Evolutionary conservation across 2,113 vertebrate species (phyloP).

Genomic region (Melanotaenia duboulayi): DNA sequence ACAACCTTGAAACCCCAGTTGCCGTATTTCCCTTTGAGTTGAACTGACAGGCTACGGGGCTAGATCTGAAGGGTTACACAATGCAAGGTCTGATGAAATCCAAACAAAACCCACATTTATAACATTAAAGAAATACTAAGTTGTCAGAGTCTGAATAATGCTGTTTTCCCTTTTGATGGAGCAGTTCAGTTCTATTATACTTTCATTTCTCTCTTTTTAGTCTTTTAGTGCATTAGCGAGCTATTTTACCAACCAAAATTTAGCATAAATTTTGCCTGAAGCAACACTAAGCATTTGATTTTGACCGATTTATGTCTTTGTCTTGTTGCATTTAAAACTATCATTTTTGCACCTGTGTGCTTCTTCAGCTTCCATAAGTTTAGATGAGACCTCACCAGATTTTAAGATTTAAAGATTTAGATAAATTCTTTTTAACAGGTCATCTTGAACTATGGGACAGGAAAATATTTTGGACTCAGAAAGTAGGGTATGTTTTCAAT

Average conservation of each 20-base stretch:
- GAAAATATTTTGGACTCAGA: too few relatives aligned
- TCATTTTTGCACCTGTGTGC: background rate
- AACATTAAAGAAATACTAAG: slow-evolving; percentile 11
- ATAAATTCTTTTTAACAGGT: too few relatives aligned
- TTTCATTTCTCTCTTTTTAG: background rate
- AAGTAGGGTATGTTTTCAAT: background rate
- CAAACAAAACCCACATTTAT: slow-evolving; percentile 50
- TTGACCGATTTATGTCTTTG: slow-evolving; percentile 41
- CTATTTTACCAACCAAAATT: slow-evolving; percentile 43
- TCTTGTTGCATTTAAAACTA: background rate
- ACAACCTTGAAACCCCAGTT: slow-evolving; percentile 47
- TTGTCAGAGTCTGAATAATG: slow-evolving; percentile 20
- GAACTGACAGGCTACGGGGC: slow-evolving; percentile 11
- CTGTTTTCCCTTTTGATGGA: slow-evolving; percentile 17
- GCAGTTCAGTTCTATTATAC: background rate
- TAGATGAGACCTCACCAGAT: too few relatives aligned
- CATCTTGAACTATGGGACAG: too few relatives aligned
- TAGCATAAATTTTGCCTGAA: slow-evolving; percentile 35
- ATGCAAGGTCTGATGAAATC: slow-evolving; percentile 25
- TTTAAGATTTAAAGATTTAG: too few relatives aligned
- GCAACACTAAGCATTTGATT: slow-evolving; percentile 27
- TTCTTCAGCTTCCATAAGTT: too few relatives aligned
- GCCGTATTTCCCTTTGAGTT: slow-evolving; percentile 40
- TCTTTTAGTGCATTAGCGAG: background rate
- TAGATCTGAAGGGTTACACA: slow-evolving; percentile 21